Evolutionary conservation across 2,797 vertebrate species (phyloP).

Genomic region (Coracias cyanogaster): DNA sequence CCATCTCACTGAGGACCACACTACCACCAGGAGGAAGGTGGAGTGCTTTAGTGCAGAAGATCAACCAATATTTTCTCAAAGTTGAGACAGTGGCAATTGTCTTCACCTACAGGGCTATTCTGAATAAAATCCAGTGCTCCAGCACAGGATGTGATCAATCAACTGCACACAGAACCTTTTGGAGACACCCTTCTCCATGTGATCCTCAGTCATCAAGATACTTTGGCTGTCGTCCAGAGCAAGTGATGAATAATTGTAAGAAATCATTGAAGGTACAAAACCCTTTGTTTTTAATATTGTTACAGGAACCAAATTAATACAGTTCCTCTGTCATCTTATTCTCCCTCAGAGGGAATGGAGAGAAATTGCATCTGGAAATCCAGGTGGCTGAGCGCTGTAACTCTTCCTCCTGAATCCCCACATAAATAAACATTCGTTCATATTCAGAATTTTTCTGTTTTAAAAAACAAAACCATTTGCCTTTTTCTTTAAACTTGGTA

Average conservation of each 20-base stretch:
- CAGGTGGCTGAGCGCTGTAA: neutral
- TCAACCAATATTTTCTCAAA: neutral
- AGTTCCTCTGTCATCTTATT: neutral
- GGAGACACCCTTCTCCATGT: neutral
- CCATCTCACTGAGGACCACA: neutral
- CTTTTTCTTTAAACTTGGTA: slow-evolving; percentile 35
- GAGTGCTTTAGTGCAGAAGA: neutral
- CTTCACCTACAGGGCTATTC: neutral
- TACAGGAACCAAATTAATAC: slow-evolving; percentile 62
- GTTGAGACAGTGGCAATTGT: neutral
- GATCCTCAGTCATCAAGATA: neutral
- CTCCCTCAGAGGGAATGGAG: slow-evolving; percentile 47
- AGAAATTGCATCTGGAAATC: slow-evolving; percentile 15
- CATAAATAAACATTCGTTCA: slow-evolving; percentile 22
- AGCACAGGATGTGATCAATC: neutral
- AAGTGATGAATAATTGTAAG: slow-evolving; percentile 26
- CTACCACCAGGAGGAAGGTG: neutral
- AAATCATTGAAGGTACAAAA: slow-evolving; percentile 27
- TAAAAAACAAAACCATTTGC: neutral
- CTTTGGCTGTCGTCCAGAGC: slow-evolving; percentile 37
- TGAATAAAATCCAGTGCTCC: neutral
- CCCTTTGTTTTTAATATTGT: slow-evolving; percentile 49
- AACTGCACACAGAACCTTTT: neutral
- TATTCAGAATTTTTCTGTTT: neutral
- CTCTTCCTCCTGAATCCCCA: neutral